These are phyloP conservation scores for Tympanuchus pallidicinctus DNA, from an alignment of 2,113 vertebrate species.

Conservation along the genomic window DNA sequence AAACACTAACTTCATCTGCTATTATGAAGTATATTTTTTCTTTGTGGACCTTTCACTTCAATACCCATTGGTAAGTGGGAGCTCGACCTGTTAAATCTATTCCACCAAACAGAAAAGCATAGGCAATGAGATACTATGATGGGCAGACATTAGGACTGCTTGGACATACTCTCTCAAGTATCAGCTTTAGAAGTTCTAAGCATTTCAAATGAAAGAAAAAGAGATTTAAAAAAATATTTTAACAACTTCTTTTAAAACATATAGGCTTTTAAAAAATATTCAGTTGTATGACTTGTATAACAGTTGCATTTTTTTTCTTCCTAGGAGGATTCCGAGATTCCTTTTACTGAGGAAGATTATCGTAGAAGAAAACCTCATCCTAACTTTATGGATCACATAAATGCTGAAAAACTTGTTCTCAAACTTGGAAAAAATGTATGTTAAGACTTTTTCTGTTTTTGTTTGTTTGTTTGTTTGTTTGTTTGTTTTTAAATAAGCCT, in stretches of 20 bases:
- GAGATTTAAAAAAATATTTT: not conserved
- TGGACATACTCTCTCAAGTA: not conserved
- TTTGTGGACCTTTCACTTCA: not conserved
- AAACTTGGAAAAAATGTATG: constrained; percentile 91
- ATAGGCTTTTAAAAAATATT: not conserved
- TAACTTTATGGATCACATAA: constrained; percentile 84
- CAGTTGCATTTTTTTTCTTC: not conserved
- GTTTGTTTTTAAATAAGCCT: not conserved
- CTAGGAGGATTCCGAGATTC: constrained; percentile 83
- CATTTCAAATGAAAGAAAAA: not conserved
- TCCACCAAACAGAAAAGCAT: not conserved
- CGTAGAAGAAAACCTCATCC: constrained; percentile 86
- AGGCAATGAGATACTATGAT: not conserved
- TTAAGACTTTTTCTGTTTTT: not conserved
- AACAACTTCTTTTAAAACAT: not conserved
- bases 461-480: too few species aligned
- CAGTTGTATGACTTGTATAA: not conserved
- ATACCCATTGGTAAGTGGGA: not conserved
- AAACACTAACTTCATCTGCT: not conserved
- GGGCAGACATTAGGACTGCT: not conserved
- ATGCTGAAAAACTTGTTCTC: constrained; percentile 86
- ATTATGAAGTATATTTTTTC: not conserved
- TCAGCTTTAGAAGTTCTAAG: not conserved
- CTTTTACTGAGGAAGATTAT: constrained; percentile 89
- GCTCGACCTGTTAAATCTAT: not conserved